Conservation (phyloP, 92 coral and sea anemone genomes). For the Siderastrea radians region DNA sequence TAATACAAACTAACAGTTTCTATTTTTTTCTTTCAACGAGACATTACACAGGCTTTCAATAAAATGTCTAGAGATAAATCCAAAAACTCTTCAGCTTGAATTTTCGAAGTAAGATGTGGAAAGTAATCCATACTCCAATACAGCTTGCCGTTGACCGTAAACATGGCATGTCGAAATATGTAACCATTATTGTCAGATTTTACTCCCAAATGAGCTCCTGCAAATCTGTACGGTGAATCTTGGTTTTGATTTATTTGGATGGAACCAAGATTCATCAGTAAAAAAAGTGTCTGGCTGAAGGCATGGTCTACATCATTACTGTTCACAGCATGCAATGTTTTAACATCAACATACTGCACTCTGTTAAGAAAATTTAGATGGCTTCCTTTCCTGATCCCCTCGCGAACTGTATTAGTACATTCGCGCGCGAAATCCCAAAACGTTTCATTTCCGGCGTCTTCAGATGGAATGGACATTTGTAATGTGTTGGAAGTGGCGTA, state of each 20-base stretch:
- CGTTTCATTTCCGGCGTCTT: background rate
- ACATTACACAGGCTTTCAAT: background rate
- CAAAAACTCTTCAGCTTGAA: constrained; percentile 50
- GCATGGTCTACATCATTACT: background rate
- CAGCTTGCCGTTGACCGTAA: constrained; percentile 57
- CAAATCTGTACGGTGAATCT: constrained; percentile 14
- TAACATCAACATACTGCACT: background rate
- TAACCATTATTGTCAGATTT: constrained; percentile 37
- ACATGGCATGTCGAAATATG: constrained; percentile 42
- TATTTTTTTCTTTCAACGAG: no score
- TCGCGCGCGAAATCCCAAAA: constrained; percentile 43
- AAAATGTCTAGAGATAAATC: constrained; percentile 47
- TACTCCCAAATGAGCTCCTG: constrained; percentile 17
- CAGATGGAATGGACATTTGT: background rate
- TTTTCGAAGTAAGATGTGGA: constrained; percentile 49
- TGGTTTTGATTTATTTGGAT: background rate
- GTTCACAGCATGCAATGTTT: background rate
- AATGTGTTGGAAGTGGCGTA: background rate
- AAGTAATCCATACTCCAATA: constrained; percentile 67
- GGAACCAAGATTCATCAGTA: constrained; percentile 3
- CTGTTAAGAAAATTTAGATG: background rate
- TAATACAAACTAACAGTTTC: no score
- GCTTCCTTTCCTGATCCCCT: constrained; percentile 18
- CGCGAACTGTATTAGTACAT: constrained; percentile 26
- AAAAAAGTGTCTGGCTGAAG: background rate